Evolutionary conservation across 2,113 vertebrate species (phyloP), one percentile per base, ranked within the genome.

Genomic region (Vimba vimba): DNA sequence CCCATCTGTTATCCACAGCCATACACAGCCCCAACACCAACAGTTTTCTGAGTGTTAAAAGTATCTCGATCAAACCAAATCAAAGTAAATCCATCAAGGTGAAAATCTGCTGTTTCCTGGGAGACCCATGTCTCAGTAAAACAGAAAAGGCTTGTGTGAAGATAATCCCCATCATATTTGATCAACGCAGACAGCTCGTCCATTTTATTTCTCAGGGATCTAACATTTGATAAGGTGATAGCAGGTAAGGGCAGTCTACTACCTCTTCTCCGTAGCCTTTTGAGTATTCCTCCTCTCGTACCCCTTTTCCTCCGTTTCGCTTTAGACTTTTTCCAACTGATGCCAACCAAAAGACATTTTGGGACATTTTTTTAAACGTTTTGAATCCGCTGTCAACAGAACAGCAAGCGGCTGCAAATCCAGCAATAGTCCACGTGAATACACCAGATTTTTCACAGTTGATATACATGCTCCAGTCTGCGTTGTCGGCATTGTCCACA

Each of bases 51-150:
- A 33, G 66, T 69, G 36, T 69, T 36, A 69, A 69, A 21, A 19
- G 7, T 69, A 17, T 76, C 59, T 30, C 43, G 52, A 11, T 85
- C 81, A 55, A 83, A 52, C 68, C 27, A 36, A 74, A 55, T 84
- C 76, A 88, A 30, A 45, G 78, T 68, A 78, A 82, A 88, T 43
- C 73, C 87, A 43, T 88, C 87, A 12, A 88, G 10, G 19, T 57
- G 4, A 2, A 88, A 19, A 27, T 25, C 75, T 12, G 39, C 15
- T 71, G 68, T 23, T 47, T 88, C 79, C 33, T 66, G 62, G 4
- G 84, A 47, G 12, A 88, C 25, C 85, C 85, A 86, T 15, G 84
- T 88, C 66, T 88, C 85, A 1, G 84, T 86, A 66, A 86, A 45
- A 80, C 85, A 88, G 27, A 88, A 57, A 50, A 86, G 5, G 23